Base-by-base conservation (phyloP, 2,888 invertebrate species). In the Drosophila bunnanda region DNA sequence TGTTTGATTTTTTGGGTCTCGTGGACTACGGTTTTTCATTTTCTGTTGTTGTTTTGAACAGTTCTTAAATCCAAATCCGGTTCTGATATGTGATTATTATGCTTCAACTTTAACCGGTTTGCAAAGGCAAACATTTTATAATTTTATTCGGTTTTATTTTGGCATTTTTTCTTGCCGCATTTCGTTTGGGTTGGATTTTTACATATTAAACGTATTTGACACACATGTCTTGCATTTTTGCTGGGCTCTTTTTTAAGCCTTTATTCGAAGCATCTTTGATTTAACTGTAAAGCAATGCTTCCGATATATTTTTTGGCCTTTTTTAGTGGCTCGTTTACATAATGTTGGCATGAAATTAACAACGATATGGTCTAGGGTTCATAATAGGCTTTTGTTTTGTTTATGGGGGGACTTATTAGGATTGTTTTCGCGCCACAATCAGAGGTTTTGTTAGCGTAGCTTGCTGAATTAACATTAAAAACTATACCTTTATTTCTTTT, bases 41-140 rank as follows among this genome's bases (percentile, higher is more conserved):
- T 28, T 39, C 25, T 44, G 25, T 44, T 44, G 8, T 25, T 15
- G 25, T 64, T 64, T 58, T 39, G 68, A 53, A 44, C 67, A 4
- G 66, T 67, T 67, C 58, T 58, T 52, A 60, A 76, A 74, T 46
- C 60, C 60, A 74, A 74, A 52, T 52, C 77, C 66, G 60, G 72
- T 67, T 84, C 75, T 71, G 71, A 43, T 75, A 77, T 84, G 50
- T 50, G 79, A 71, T 68, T 84, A 82, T 84, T 84, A 85, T 82
- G 79, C 67, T 64, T 55, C 65, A 77, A 82, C 85, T 68, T 55
- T 60, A 77, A 88, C 85, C 88, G 82, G 88, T 88, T 82, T 87
- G 64, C 56, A 54, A 55, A 54, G 28, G 30, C 41, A 71, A 55
- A 61, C 43, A 50, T 55, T 73, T 79, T 60, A 52, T 8, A 78